Base-by-base conservation (phyloP, 1,140 invertebrate species). In the Meloidogyne hapla region DNA sequence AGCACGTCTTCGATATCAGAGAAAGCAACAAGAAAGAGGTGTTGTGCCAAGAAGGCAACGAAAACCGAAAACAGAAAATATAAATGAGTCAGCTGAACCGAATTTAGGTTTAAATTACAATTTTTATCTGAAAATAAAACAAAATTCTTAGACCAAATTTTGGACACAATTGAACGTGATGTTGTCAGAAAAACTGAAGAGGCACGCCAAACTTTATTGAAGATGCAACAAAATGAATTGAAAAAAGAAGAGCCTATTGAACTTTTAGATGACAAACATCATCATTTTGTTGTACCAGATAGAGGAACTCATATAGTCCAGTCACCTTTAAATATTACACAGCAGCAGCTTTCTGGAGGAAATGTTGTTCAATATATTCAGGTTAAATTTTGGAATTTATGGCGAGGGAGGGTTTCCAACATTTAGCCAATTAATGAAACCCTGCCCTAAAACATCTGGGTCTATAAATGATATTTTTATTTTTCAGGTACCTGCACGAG, bases 1-100 rank as follows among this genome's bases (percentile, higher is more conserved):
- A 78, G 79, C 79, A 8, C 74, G 79, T 9, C 56, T 79, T 8
- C 67, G 79, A 23, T 80, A 80, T 48, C 79, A 79, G n/a, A 48
- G 25, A 63, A 81, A 66, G 40, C 69, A 74, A 18, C 80, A 74
- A 8, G 81, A 81, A 38, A 64, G 76, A 63, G 66, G 77, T 23
- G 68, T 48, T 40, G 68, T 69, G 23, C 67, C 68, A 5, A 48
- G 67, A 21, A 40, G 68, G 25, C 75, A 73, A 63, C 40, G 75
- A 75, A 71, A 42, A 40, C 71, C 71, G 2, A 73, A 75, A 68
- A 56, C 40, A 28, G 64, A 75, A 68, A 42, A 71, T 21, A 61
- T 23, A 23, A 33, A 64, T 69, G 56, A 69, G n/a, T 38, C 48
- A 15, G 56, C 56, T 10, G 75, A 76, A n/a, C 65, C 65, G 12